phyloP scores from a whole-genome alignment of 2,888 invertebrate species.

The Teleogryllus oceanicus region DNA sequence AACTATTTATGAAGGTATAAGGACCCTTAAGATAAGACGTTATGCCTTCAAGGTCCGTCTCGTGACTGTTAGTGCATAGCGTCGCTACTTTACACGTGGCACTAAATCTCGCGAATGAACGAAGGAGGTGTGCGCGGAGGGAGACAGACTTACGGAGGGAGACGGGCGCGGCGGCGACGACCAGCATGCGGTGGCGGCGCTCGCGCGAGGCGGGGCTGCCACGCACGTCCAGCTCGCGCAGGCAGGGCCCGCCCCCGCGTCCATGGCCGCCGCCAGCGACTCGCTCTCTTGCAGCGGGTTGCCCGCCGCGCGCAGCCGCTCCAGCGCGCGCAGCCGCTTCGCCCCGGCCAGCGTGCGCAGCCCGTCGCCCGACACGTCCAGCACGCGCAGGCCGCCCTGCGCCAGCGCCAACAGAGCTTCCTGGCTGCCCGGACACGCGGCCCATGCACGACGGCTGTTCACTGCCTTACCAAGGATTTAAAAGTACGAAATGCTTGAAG shows the following conservation, averaged over 20 bases:
- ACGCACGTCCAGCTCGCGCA: neutral
- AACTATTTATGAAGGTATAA: no score
- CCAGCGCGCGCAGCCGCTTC: neutral
- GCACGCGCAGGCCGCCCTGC: neutral
- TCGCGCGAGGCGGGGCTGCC: neutral
- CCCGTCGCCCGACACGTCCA: constrained; percentile 1
- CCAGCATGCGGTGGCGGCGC: neutral
- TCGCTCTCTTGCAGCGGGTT: neutral
- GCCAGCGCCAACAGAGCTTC: neutral
- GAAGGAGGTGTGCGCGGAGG: no score
- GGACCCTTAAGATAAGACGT: no score
- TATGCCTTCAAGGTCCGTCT: no score
- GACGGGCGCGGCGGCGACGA: neutral
- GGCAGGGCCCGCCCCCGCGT: neutral
- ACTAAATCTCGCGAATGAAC: no score
- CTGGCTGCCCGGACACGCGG: no score
- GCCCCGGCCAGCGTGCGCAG: neutral
- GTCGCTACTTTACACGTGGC: no score
- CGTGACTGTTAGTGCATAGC: no score
- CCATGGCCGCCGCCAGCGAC: neutral
- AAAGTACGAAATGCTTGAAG: no score
- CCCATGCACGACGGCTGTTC: no score
- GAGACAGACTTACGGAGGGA: neutral
- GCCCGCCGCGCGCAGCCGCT: neutral
- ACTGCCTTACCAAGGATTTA: no score